These are phyloP conservation scores for Rhynchomys soricoides DNA, from an alignment of 2,113 vertebrate species.

Conservation along the genomic window DNA sequence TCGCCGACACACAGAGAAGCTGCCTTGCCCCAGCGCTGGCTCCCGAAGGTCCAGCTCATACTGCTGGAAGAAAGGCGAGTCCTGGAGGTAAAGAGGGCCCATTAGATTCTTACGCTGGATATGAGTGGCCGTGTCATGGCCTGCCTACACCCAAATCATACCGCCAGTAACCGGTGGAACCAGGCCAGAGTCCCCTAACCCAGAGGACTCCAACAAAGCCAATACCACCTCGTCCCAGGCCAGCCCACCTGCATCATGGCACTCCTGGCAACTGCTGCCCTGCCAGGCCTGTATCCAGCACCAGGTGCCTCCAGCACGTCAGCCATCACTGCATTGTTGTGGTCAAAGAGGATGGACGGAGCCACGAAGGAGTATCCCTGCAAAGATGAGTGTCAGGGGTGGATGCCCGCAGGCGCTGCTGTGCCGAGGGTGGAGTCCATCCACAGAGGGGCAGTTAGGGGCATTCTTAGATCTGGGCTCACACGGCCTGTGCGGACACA, in stretches of 20 bases:
- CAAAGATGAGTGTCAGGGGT: background rate
- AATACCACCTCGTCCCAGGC: background rate
- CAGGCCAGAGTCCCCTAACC: background rate
- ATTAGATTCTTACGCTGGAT: background rate
- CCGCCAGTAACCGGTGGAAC: background rate
- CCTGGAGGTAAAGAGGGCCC: slow-evolving; percentile 78
- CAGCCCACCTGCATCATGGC: slow-evolving; percentile 92
- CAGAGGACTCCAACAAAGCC: background rate
- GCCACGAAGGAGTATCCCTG: slow-evolving; percentile 96
- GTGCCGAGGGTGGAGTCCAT: too few relatives aligned
- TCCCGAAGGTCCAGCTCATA: slow-evolving; percentile 93
- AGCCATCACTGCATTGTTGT: slow-evolving; percentile 93
- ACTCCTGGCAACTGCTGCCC: slow-evolving; percentile 91
- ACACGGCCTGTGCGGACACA: background rate
- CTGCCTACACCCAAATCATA: background rate
- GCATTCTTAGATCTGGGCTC: background rate
- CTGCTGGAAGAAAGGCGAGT: slow-evolving; percentile 94
- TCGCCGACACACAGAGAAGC: slow-evolving; percentile 94
- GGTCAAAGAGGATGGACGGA: slow-evolving; percentile 94
- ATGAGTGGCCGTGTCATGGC: background rate
- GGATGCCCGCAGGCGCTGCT: too few relatives aligned
- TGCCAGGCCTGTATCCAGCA: slow-evolving; percentile 88
- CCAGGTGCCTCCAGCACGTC: slow-evolving; percentile 88
- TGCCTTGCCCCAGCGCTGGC: slow-evolving; percentile 91
- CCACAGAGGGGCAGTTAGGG: fast-evolving